Evolutionary conservation across 2,888 invertebrate species (phyloP), one percentile per base, ranked within the genome.

Genomic region (Drosophila conformis): DNA sequence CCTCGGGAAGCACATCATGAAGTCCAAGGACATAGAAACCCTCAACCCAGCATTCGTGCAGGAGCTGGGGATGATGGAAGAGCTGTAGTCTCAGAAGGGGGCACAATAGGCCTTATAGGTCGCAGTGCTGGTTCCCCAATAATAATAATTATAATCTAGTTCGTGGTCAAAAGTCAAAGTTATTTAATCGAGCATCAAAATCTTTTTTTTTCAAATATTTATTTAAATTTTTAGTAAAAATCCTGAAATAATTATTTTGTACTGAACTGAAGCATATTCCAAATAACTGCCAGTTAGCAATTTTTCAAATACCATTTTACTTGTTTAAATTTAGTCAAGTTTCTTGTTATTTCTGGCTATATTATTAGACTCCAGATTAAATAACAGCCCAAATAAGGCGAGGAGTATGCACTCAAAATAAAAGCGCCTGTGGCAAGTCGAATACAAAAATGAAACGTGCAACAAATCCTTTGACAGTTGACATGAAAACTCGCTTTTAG

Each of bases 401-500:
- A 42, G 10, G 36, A 62, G 8, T 5, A 4, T 25, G 27, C 36
- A 3, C 65, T 27, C 11, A 38, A 60, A 25, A 15, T 25, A 46
- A 18, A 29, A 29, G 38, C 46, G 73, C 73, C 60, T 35, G 38
- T 35, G 60, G 66, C 73, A 15, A 40, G 33, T 52, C 38, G 46
- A 54, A 40, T 61, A 49, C 57, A 60, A 27, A 60, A 54, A 54
- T 62, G 65, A 73, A 63, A 67, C 60, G 69, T 51, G 72, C 72
- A 75, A 83, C 82, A 89, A 88, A 89, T 78, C 73, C 81, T 73
- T 78, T 90, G 89, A 90, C 89, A 89, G 83, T 78, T 85, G 78
- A 89, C 91, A 89, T 79, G 89, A 74, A 84, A 89, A 81, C 72
- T 83, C 91, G 87, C 85, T 90, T 89, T 86, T 78, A 73, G 53